Evolutionary conservation across 2,888 invertebrate species (phyloP).

Genomic region (Xylota segnis): DNA sequence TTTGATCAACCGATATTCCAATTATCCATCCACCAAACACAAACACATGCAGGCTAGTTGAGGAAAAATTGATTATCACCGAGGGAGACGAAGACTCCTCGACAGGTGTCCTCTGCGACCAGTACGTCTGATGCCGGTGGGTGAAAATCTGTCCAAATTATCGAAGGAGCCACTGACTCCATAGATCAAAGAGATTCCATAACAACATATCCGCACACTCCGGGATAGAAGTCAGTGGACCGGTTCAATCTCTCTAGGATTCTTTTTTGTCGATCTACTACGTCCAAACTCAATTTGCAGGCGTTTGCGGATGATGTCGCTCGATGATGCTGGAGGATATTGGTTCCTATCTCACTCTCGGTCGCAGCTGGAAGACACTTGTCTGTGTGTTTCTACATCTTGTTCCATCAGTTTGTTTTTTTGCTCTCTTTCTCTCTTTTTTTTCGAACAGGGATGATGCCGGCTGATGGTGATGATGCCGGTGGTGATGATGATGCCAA

Average conservation of each 20-base stretch:
- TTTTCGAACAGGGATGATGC: constrained; percentile 5
- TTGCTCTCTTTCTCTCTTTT: neutral
- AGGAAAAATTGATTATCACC: constrained; percentile 67
- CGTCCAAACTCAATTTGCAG: constrained; percentile 61
- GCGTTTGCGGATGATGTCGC: constrained; percentile 64
- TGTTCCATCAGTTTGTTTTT: constrained; percentile 61
- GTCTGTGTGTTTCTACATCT: constrained; percentile 73
- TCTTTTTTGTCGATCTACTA: constrained; percentile 23
- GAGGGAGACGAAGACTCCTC: constrained; percentile 19
- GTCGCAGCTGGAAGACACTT: constrained; percentile 63
- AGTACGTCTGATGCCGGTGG: constrained; percentile 22
- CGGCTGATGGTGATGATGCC: constrained; percentile 52
- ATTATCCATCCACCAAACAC: constrained; percentile 61
- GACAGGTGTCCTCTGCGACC: constrained; percentile 39
- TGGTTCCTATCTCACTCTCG: constrained; percentile 46
- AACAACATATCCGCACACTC: constrained; percentile 53
- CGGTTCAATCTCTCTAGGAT: constrained; percentile 45
- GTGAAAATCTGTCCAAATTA: constrained; percentile 75
- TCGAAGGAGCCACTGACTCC: constrained; percentile 69
- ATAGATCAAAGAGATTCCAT: constrained; percentile 72
- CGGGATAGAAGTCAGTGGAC: constrained; percentile 28
- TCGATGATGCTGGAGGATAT: constrained; percentile 64
- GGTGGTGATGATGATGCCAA: constrained; percentile 71
- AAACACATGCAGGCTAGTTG: constrained; percentile 6
- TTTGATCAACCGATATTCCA: constrained; percentile 70